Percentiles rank a stretch among this genome's conserved stretches.
phyloP scores from a whole-genome alignment of 2,888 invertebrate species.

The Ochropleura leucogaster region DNA sequence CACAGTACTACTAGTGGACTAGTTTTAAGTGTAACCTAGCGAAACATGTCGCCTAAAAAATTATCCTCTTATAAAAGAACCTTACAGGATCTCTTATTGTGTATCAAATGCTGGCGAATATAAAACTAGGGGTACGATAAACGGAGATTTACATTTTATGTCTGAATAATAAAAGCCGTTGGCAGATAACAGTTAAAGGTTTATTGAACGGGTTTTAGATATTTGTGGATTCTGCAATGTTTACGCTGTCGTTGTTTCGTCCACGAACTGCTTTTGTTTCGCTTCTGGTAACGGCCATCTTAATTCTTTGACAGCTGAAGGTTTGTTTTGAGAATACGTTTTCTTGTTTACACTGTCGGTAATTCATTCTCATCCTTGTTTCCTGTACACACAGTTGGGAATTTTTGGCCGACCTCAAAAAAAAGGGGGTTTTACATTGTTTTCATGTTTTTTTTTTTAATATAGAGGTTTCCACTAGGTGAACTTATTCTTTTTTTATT shows the following conservation, averaged over 20 bases:
- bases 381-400: background rate
- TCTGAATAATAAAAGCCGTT: conserved; percentile 32
- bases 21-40: background rate
- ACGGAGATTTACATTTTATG: conserved; percentile 46
- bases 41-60: background rate
- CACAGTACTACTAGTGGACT: too few species aligned
- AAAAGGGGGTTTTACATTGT: too few species aligned
- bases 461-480: too few species aligned
- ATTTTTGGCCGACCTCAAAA: background rate
- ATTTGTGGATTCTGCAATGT: background rate
- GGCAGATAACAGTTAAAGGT: conserved; percentile 32
- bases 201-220: conserved; percentile 24
- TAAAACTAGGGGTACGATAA: conserved; percentile 43
- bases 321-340: background rate
- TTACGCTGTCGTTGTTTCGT: background rate
- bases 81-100: conserved; percentile 13
- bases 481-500: too few species aligned
- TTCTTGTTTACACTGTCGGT: background rate
- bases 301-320: background rate
- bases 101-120: conserved; percentile 26
- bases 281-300: background rate
- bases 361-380: background rate
- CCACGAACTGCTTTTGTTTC: background rate
- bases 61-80: background rate
- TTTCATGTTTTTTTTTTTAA: too few species aligned